These are phyloP conservation scores for Ectemnius lituratus DNA, from an alignment of 2,888 invertebrate species.

Conservation along the genomic window DNA sequence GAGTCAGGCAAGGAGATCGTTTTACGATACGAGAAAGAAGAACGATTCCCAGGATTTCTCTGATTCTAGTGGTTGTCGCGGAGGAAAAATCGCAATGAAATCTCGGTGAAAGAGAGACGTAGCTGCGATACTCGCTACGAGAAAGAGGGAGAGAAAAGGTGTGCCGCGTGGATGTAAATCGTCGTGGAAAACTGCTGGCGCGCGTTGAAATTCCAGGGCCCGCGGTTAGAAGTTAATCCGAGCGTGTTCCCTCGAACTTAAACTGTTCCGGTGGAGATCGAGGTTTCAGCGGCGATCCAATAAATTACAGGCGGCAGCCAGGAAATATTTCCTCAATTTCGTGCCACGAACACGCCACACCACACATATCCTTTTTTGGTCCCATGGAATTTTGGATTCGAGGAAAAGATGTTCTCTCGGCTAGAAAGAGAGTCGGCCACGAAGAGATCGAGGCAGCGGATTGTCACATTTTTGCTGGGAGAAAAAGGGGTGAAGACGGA, in stretches of 20 bases:
- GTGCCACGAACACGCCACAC: constrained; percentile 11
- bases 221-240: constrained; percentile 32
- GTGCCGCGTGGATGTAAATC: not conserved
- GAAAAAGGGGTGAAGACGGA: constrained; percentile 17
- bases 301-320: constrained; percentile 60
- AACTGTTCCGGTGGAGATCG: constrained; percentile 31
- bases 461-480: constrained; percentile 9
- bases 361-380: not conserved
- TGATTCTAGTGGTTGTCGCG: not conserved
- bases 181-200: constrained; percentile 8
- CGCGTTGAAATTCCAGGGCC: constrained; percentile 28
- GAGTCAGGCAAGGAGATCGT: not conserved
- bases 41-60: not conserved
- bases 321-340: constrained; percentile 60
- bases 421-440: constrained; percentile 3
- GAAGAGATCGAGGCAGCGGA: constrained; percentile 7
- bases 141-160: too few species aligned
- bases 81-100: constrained; percentile 3
- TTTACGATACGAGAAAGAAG: not conserved
- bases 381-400: too few species aligned
- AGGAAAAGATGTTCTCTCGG: not conserved
- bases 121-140: too few species aligned
- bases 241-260: constrained; percentile 36
- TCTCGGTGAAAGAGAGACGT: not conserved
- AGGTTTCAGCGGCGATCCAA: constrained; percentile 59